Base-by-base conservation (phyloP, 2,113 vertebrate species). In the Melanerpes formicivorus region DNA sequence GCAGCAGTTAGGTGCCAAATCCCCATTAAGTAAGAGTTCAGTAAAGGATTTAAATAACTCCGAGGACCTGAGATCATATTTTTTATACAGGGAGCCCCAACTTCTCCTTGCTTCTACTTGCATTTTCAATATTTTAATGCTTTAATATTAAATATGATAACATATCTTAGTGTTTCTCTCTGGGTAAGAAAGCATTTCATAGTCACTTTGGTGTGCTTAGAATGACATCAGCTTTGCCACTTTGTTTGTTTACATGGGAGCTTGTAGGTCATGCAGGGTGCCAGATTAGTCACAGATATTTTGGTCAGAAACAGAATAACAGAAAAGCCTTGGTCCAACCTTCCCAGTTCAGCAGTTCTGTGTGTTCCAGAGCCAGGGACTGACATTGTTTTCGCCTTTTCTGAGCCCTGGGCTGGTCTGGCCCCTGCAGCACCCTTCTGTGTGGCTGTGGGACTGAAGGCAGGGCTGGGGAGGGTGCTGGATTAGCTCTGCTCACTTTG, bases 371-470 rank as follows among this genome's bases (percentile, higher is more conserved):
- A 18, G 14, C 11, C 59, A 73, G 82, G 25, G 27, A 56, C 62
- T n/a, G 37, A 30, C n/a, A 3, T 34, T 22, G 50, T 5, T 11
- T 48, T n/a, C 30, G 27, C 26, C 6, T 56, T 30, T 74, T 18
- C 48, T 42, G 7, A 0, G 5, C 13, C 13, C 29, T 5, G 71
- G 26, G 59, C 27, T 37, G n/a, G 52, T 12, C 50, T 58, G 69
- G 25, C 5, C 25, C 5, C 59, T 7, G 2, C 7, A 1, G 6
- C 5, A 23, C 30, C 1, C 1, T 7, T 11, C 23, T 52, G 40
- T 0, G 0, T 8, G 46, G 11, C 54, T 23, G 29, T 2, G 5
- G 79, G 22, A n/a, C 11, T 0, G 48, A 2, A 9, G 54, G 48
- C n/a, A 37, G 18, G 2, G 4, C 27, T 26, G 32, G 10, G 13